A percentile compares a stretch with the other conserved stretches of the same genome.
Evolutionary conservation across 1,140 invertebrate species (phyloP).

Genomic region (Pissodes strobi): DNA sequence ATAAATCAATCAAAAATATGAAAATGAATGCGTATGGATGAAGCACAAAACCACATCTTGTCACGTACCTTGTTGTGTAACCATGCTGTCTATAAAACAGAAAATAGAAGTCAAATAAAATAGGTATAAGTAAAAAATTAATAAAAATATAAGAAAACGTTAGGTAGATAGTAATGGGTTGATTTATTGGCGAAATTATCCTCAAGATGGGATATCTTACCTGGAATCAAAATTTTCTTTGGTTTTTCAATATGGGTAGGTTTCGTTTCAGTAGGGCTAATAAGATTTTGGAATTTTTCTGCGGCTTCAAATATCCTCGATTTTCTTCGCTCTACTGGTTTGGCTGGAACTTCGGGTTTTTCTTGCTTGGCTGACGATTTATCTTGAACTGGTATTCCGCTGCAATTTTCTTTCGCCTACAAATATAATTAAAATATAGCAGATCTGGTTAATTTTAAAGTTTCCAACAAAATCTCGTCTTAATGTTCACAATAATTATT

Average conservation of each 20-base stretch:
- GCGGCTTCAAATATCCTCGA: constrained; percentile 74
- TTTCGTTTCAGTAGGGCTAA: constrained; percentile 50
- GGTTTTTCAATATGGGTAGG: constrained; percentile 64
- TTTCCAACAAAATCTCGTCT: too few species aligned
- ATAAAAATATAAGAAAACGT: too few species aligned
- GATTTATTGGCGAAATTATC: neutral
- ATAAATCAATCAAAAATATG: too few species aligned
- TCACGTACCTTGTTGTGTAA: constrained; percentile 34
- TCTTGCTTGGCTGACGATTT: constrained; percentile 50
- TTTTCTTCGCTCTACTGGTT: constrained; percentile 61
- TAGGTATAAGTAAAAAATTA: neutral
- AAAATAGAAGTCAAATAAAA: constrained; percentile 9
- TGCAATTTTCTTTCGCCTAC: constrained; percentile 31
- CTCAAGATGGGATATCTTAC: constrained; percentile 47
- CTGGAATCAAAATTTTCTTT: constrained; percentile 79
- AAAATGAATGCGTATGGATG: too few species aligned
- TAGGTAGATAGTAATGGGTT: neutral
- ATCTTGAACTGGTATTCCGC: constrained; percentile 30
- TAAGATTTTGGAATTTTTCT: constrained; percentile 71
- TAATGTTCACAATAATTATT: too few species aligned
- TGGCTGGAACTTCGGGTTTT: constrained; percentile 46
- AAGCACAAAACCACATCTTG: constrained; percentile 20
- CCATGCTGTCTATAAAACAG: constrained; percentile 33
- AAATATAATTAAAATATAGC: too few species aligned
- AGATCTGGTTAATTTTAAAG: too few species aligned